A percentile compares a stretch with the other conserved stretches of the same genome.
Conservation (phyloP, 2,113 vertebrate genomes). For the crab-eating macaque (Macaca fascicularis) region T2T-MFA8v1.1 NC_088377.1:130654001-130654500, state of each 20-base stretch:
- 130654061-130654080: neutral
- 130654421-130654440: neutral
- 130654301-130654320: neutral
- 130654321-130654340: neutral
- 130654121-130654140: conserved; percentile 33
- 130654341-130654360: neutral
- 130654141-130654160: conserved; percentile 59
- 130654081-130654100: conserved; percentile 31
- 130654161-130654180: conserved; percentile 5
- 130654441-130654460: neutral
- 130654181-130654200: conserved; percentile 21
- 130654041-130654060: conserved; percentile 34
- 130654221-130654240: conserved; percentile 48
- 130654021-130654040: conserved; percentile 2
- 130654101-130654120: conserved; percentile 22
- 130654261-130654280: neutral
- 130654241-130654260: neutral
- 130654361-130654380: neutral
- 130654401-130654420: neutral
- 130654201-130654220: neutral
- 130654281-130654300: neutral
- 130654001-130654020: neutral
- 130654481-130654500: neutral
- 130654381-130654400: neutral
- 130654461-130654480: neutral